phyloP scores from a whole-genome alignment of 2,797 vertebrate species.

The Melanotaenia boesemani region DNA sequence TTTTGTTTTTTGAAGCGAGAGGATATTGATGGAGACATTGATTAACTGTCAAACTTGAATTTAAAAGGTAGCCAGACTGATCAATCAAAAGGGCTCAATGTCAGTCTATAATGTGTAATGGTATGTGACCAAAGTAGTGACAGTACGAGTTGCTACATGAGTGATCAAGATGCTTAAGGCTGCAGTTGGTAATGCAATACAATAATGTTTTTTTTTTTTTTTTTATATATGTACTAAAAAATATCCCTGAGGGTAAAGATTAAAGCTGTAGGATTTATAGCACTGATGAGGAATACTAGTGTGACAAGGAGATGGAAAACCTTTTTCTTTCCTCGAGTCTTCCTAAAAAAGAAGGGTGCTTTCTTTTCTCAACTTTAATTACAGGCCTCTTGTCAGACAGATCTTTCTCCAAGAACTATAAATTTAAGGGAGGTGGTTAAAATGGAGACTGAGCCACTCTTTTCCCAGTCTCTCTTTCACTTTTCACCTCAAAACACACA shows the following conservation, averaged over 20 bases:
- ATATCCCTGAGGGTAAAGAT: slow-evolving; percentile 28
- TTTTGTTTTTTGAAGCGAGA: slow-evolving; percentile 32
- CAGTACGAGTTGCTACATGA: slow-evolving; percentile 15
- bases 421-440: slow-evolving; percentile 81
- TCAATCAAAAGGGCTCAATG: slow-evolving; percentile 68
- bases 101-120: slow-evolving; percentile 37
- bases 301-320: slow-evolving; percentile 43
- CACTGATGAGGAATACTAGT: slow-evolving; percentile 20
- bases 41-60: slow-evolving; percentile 73
- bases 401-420: slow-evolving; percentile 83
- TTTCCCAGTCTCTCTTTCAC: slow-evolving; percentile 69
- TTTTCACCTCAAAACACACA: slow-evolving; percentile 54
- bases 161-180: slow-evolving; percentile 2
- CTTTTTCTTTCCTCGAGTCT: slow-evolving; percentile 43
- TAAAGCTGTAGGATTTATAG: slow-evolving; percentile 29
- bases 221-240: slow-evolving; percentile 10
- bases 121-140: slow-evolving; percentile 39
- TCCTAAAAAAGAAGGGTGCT: slow-evolving; percentile 22
- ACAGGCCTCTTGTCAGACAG: slow-evolving; percentile 81
- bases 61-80: slow-evolving; percentile 57
- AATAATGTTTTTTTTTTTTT: neutral
- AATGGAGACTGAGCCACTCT: slow-evolving; percentile 68
- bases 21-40: slow-evolving; percentile 68
- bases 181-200: neutral
- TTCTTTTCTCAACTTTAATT: slow-evolving; percentile 81